These are phyloP conservation scores for Pachycephala philippinensis DNA, from an alignment of 2,113 vertebrate species.

Conservation along the genomic window DNA sequence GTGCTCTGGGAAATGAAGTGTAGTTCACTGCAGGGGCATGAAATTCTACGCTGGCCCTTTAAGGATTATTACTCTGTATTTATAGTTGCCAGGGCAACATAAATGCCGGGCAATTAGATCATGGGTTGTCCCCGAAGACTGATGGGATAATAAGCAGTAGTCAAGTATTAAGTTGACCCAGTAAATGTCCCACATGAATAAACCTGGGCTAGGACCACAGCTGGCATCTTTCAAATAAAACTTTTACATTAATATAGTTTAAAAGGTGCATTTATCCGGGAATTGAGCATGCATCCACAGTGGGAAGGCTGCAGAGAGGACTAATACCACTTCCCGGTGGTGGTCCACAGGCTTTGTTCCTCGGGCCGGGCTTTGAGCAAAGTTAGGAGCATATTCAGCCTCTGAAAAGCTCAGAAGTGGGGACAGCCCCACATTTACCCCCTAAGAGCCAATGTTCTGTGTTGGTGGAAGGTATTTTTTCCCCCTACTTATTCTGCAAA, in stretches of 20 bases:
- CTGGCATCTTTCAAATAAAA: conserved; percentile 82
- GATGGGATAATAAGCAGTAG: conserved; percentile 88
- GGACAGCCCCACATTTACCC: background rate
- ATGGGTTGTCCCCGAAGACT: conserved; percentile 85
- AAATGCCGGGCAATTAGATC: conserved; percentile 88
- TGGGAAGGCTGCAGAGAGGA: background rate
- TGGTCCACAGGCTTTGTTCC: background rate
- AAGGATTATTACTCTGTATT: conserved; percentile 84
- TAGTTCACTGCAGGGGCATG: conserved; percentile 79
- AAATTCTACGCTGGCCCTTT: conserved; percentile 85
- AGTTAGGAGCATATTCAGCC: background rate
- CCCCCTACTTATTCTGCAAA: background rate
- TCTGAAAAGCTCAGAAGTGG: background rate
- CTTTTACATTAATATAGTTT: conserved; percentile 74
- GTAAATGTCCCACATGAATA: conserved; percentile 83
- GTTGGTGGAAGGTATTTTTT: background rate
- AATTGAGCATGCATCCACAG: conserved; percentile 39
- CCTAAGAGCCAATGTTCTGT: background rate
- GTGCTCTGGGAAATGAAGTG: conserved; percentile 84
- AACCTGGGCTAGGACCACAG: conserved; percentile 80
- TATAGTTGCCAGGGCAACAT: conserved; percentile 86
- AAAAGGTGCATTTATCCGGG: conserved; percentile 71
- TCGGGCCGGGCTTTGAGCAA: background rate
- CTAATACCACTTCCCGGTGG: conserved; percentile 4
- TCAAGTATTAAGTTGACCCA: conserved; percentile 88